A percentile compares a stretch with the other conserved stretches of the same genome.
Conservation (phyloP, 2,797 vertebrate genomes). For the Sebastolobus alascanus region DNA sequence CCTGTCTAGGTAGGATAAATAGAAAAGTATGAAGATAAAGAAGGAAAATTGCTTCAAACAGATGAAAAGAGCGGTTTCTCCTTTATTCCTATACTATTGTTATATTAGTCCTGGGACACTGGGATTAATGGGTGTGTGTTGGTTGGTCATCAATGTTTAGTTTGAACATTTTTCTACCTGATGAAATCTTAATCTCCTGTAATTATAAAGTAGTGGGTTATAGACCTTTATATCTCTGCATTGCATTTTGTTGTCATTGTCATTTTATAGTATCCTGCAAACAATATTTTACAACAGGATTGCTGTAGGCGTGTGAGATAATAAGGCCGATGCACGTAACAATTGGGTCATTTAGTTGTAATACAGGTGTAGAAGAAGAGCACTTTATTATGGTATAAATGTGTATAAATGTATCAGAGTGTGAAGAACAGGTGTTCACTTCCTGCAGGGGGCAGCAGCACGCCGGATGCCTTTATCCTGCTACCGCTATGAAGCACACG, state of each 20-base stretch:
- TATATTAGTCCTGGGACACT: too few relatives aligned
- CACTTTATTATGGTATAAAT: not conserved
- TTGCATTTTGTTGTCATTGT: not conserved
- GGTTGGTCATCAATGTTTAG: too few relatives aligned
- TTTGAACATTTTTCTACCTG: too few relatives aligned
- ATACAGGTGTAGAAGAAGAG: not conserved
- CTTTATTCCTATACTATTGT: too few relatives aligned
- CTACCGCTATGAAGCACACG: not conserved
- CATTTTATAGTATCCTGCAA: not conserved
- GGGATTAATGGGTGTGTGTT: too few relatives aligned
- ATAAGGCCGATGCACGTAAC: not conserved
- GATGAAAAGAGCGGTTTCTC: too few relatives aligned
- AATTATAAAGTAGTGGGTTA: too few relatives aligned
- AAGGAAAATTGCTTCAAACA: too few relatives aligned
- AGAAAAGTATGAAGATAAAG: too few relatives aligned
- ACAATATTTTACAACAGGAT: not conserved
- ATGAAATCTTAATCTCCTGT: too few relatives aligned
- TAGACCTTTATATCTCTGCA: too few relatives aligned
- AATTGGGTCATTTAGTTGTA: not conserved
- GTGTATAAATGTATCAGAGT: not conserved
- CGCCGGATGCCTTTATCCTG: not conserved
- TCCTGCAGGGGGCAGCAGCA: conserved; percentile 13
- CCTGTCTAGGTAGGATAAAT: too few relatives aligned
- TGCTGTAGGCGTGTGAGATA: not conserved
- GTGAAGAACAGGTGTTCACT: not conserved